Percentiles rank a stretch among this genome's conserved stretches.
phyloP scores from a whole-genome alignment of 1,140 invertebrate genomes.

The Melanaphis sacchari region DNA sequence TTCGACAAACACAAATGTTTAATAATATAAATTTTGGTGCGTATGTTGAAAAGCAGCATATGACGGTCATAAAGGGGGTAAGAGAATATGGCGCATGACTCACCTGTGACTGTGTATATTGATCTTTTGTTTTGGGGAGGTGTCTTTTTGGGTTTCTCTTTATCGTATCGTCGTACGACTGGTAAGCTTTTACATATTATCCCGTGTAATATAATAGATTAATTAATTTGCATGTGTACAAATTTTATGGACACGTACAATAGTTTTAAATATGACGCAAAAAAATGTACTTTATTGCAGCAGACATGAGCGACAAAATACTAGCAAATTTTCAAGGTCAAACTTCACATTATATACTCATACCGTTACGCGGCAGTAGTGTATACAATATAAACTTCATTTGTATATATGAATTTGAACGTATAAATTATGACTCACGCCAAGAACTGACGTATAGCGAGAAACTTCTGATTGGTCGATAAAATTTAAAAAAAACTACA shows the following conservation, averaged over 20 bases:
- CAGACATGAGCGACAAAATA: slow-evolving; percentile 29
- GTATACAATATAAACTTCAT: not conserved
- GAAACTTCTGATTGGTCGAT: slow-evolving; percentile 45
- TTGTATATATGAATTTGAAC: slow-evolving; percentile 24
- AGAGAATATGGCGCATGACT: slow-evolving; percentile 40
- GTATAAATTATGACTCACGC: slow-evolving; percentile 44
- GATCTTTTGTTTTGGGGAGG: slow-evolving; percentile 49
- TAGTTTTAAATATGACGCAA: not conserved
- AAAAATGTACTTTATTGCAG: not conserved
- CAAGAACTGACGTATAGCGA: slow-evolving; percentile 2
- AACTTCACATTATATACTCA: slow-evolving; percentile 12
- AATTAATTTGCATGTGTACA: not conserved
- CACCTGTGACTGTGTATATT: slow-evolving; percentile 43
- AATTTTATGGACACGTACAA: not conserved
- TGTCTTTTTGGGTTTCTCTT: slow-evolving; percentile 21
- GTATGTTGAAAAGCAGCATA: not conserved
- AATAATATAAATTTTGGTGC: not conserved
- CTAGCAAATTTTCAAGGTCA: slow-evolving; percentile 50
- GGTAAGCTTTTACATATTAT: not conserved
- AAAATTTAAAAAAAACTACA: slow-evolving; percentile 1
- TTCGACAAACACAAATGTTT: not conserved
- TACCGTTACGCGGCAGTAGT: not conserved
- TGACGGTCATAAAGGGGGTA: slow-evolving; percentile 14
- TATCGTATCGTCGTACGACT: not conserved
- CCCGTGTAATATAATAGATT: not conserved